Conservation (phyloP, 2,888 invertebrate species). For the Cantharis rustica region DNA sequence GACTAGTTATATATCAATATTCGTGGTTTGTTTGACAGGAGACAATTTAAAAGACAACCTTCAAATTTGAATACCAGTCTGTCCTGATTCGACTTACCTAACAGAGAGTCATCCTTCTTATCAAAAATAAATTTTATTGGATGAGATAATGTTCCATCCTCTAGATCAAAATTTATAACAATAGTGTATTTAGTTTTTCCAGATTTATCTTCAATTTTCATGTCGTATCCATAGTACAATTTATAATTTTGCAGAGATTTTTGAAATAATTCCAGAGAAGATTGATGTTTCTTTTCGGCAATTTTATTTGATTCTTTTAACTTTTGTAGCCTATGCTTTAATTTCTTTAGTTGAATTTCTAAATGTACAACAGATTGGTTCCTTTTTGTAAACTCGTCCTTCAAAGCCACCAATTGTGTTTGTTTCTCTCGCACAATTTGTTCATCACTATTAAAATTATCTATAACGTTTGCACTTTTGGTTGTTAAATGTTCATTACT, state of each 20-base stretch:
- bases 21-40: no score
- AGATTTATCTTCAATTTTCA: neutral
- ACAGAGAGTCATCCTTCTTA: neutral
- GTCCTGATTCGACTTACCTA: neutral
- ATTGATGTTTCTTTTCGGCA: neutral
- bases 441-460: neutral
- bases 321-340: neutral
- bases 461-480: neutral
- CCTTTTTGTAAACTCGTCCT: neutral
- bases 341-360: neutral
- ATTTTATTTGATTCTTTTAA: neutral
- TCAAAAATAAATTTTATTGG: conserved; percentile 4
- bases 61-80: neutral
- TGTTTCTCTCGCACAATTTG: neutral
- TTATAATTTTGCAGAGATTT: neutral
- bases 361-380: neutral
- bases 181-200: neutral
- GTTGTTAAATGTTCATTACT: neutral
- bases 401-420: neutral
- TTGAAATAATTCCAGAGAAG: neutral
- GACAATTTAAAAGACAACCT: neutral
- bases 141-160: neutral
- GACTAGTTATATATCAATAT: no score
- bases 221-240: neutral
- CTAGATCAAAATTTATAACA: conserved; percentile 3